Conservation (phyloP, 2,888 invertebrate genomes). For the Dynastes hyllus region DNA sequence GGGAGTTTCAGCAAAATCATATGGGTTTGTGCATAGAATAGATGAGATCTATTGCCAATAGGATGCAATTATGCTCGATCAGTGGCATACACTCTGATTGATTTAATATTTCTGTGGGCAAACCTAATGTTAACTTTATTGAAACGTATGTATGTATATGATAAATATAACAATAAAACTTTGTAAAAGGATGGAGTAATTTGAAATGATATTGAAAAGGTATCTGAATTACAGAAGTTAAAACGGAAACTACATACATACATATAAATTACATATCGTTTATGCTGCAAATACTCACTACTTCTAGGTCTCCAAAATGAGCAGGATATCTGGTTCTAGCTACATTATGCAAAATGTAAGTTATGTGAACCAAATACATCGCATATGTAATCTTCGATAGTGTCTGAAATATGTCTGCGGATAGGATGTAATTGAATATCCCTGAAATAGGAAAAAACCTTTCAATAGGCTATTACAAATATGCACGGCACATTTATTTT, state of each 20-base stretch:
- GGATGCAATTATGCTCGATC: too few relatives aligned
- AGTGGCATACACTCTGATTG: too few relatives aligned
- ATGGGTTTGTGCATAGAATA: too few relatives aligned
- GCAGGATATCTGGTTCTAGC: conserved; percentile 58
- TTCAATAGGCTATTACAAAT: neutral
- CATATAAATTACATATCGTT: neutral
- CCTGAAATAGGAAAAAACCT: conserved; percentile 64
- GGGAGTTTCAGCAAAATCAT: too few relatives aligned
- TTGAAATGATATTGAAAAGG: too few relatives aligned
- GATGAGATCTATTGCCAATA: too few relatives aligned
- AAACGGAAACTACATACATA: neutral
- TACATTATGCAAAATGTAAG: conserved; percentile 62
- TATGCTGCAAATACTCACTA: conserved; percentile 58
- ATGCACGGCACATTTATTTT: too few relatives aligned
- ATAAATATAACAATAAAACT: too few relatives aligned
- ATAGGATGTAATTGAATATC: conserved; percentile 73
- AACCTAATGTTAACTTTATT: too few relatives aligned
- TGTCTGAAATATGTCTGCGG: conserved; percentile 72
- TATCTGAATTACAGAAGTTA: neutral
- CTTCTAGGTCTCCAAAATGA: conserved; percentile 60
- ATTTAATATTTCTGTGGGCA: too few relatives aligned
- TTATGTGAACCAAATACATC: conserved; percentile 73
- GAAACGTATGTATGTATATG: too few relatives aligned
- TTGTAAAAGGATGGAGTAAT: too few relatives aligned
- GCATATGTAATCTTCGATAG: conserved; percentile 74